These are phyloP conservation scores for Chloroclysta siterata DNA, from an alignment of 2,888 invertebrate genomes.

Conservation along the genomic window DNA sequence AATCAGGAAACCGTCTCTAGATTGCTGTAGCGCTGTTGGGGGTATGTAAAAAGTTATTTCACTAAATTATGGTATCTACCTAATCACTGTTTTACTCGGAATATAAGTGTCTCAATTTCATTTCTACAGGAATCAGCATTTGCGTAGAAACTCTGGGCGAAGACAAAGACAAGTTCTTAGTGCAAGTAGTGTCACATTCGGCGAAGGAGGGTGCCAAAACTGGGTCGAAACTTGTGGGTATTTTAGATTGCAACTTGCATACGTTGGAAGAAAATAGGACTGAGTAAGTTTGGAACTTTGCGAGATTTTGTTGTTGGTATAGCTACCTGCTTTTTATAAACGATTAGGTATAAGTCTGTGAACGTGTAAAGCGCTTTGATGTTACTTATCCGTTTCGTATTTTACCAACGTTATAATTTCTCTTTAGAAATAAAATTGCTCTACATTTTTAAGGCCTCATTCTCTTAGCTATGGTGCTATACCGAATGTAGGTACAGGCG, in stretches of 20 bases:
- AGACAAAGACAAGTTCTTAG: constrained; percentile 81
- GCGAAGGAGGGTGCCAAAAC: constrained; percentile 83
- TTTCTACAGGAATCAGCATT: constrained; percentile 67
- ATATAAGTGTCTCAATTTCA: constrained; percentile 6
- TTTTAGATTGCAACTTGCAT: constrained; percentile 85
- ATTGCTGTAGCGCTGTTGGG: constrained; percentile 79
- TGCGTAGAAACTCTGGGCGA: constrained; percentile 77
- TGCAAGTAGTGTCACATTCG: constrained; percentile 86
- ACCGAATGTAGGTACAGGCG: no score
- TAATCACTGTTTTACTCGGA: background rate
- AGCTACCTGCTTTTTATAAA: background rate
- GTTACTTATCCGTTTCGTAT: background rate
- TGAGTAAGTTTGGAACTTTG: constrained; percentile 65
- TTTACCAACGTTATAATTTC: no score
- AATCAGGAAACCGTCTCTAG: constrained; percentile 66
- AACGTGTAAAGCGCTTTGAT: background rate
- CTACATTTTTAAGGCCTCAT: no score
- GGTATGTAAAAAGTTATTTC: constrained; percentile 51
- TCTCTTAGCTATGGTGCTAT: no score
- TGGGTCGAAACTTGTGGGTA: constrained; percentile 85
- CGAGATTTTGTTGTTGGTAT: constrained; percentile 8
- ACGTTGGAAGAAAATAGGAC: constrained; percentile 88
- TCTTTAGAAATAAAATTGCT: no score
- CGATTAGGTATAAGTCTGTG: background rate
- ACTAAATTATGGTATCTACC: background rate